Evolutionary conservation across 2,113 vertebrate species (phyloP).

Genomic region (Daboia siamensis): DNA sequence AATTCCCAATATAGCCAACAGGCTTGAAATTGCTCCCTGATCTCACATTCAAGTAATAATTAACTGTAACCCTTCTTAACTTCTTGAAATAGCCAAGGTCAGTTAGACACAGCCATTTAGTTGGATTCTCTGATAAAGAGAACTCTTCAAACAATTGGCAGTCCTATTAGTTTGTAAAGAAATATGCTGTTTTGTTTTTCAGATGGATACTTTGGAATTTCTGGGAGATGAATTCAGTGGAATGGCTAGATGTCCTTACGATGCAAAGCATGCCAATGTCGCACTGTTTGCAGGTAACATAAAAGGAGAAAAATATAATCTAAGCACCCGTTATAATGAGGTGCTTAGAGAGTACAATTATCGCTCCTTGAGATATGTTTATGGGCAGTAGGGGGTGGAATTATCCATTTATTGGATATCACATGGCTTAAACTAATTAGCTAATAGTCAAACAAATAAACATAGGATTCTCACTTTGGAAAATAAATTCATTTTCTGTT

Average conservation of each 20-base stretch:
- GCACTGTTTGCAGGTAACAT: slow-evolving; percentile 92
- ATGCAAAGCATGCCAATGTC: slow-evolving; percentile 95
- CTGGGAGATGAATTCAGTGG: slow-evolving; percentile 94
- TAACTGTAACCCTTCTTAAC: neutral
- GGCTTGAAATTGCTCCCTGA: neutral
- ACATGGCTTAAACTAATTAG: neutral
- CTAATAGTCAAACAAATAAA: neutral
- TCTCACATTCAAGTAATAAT: neutral
- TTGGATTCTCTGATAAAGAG: neutral
- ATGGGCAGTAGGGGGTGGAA: neutral
- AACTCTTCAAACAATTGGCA: slow-evolving; percentile 13
- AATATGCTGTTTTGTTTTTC: slow-evolving; percentile 49
- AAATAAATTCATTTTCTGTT: slow-evolving; percentile 10
- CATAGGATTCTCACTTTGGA: slow-evolving; percentile 19
- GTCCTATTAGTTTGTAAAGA: slow-evolving; percentile 43
- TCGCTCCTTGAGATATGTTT: neutral
- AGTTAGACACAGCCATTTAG: neutral
- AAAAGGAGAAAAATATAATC: neutral
- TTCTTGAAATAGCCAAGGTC: neutral
- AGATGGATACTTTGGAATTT: slow-evolving; percentile 91
- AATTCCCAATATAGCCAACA: neutral
- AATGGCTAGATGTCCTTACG: slow-evolving; percentile 97
- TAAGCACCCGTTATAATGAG: neutral
- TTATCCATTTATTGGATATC: neutral
- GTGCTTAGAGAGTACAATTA: neutral